Evolutionary conservation across 1,140 invertebrate genomes (phyloP).

Genomic region (Aphelenchoides fujianensis): DNA sequence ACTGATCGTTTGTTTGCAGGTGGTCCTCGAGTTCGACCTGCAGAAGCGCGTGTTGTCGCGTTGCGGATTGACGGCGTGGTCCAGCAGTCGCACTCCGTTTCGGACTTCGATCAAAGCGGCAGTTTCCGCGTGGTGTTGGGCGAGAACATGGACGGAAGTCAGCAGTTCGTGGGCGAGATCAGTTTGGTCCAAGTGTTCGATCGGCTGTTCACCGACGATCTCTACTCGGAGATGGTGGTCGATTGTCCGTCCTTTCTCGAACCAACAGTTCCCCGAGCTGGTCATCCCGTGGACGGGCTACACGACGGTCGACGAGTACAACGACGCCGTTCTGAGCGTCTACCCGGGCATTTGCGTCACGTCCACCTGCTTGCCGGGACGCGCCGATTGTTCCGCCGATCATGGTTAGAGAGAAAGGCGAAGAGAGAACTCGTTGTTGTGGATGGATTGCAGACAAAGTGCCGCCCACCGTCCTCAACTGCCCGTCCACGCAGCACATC

Average conservation of each 20-base stretch:
- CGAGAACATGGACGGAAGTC: neutral
- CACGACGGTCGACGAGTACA: constrained; percentile 1
- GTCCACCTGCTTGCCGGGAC: neutral
- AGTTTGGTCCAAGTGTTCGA: constrained; percentile 13
- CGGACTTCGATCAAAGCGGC: neutral
- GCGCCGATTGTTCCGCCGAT: constrained; percentile 10
- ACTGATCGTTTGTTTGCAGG: too few species aligned
- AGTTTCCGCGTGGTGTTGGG: neutral
- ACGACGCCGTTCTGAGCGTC: neutral
- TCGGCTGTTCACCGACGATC: neutral
- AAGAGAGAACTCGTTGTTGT: neutral
- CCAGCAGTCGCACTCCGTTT: neutral
- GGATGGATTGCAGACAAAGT: constrained; percentile 3
- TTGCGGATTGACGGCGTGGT: neutral
- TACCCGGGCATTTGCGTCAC: constrained; percentile 8
- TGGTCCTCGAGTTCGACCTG: too few species aligned
- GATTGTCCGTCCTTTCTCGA: neutral
- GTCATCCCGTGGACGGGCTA: neutral
- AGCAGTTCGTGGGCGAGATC: constrained; percentile 10
- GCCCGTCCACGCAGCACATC: neutral
- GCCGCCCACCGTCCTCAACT: neutral
- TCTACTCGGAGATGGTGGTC: neutral
- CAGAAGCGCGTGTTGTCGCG: too few species aligned
- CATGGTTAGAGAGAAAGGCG: neutral
- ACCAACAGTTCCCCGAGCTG: neutral